Base-by-base conservation (phyloP, 1,140 invertebrate species). In the Neodiprion virginianus region DNA sequence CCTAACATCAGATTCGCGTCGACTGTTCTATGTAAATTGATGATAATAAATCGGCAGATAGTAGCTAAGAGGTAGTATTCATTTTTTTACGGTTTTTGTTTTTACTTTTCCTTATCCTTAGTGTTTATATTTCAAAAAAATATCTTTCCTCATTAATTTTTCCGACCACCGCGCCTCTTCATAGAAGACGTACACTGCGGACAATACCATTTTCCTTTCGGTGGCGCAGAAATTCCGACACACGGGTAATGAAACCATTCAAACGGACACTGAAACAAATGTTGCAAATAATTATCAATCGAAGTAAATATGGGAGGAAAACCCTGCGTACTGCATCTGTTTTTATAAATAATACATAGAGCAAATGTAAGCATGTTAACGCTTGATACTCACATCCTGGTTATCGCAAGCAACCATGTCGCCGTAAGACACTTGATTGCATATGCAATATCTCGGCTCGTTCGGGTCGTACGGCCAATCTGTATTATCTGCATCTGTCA, bases 351-450 rank as follows among this genome's bases (percentile, higher is more conserved):
- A 21, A 14, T 21, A 14, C 17, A 48, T 21, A 23, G 65, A 50
- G 12, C 72, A 8, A 73, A 40, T 40, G 28, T 5, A 40, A 40
- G 28, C 28, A 40, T 40, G 0, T 40, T 40, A 40, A 40, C 28
- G 28, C 28, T 40, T 73, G 8, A 77, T 75, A 89, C 91, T 93
- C 89, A 96, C 95, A 85, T 97, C 95, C 87, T 96, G 94, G 90
- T 99, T 99, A 90, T 99, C 98, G 90, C 98, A 99, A 72, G 97
- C 98, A 72, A 99, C 97, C 98, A 99, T 99, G 82, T 99, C 97
- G 10, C 98, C 98, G 86, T 99, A 99, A 1, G 97, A 98, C 48
- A 99, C 96, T 89, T 99, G 96, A 89, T 99, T 98, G 88, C 98
- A 99, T 80, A 98, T 93, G 88, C 98, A 99, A 87, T 99, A 99